Conservation (phyloP, 2,797 vertebrate genomes). For the Poecilia velifera region DNA sequence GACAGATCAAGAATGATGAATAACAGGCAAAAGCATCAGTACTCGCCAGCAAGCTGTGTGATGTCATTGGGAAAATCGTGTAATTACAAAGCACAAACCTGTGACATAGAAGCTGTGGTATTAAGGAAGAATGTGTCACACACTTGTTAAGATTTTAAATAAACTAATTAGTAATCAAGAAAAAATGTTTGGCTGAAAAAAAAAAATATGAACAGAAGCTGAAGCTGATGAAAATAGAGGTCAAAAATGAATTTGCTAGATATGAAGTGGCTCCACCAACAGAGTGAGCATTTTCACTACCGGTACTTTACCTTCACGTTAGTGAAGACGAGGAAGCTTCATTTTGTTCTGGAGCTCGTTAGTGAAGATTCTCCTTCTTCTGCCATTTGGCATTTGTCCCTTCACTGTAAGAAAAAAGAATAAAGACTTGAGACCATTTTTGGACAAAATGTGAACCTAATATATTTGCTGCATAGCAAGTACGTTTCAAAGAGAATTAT, state of each 20-base stretch:
- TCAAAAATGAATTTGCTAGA: not conserved
- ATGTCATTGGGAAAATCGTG: slow-evolving; percentile 81
- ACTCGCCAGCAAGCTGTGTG: slow-evolving; percentile 67
- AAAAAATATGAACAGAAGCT: slow-evolving; percentile 26
- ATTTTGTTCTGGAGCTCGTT: not conserved
- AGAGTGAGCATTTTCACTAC: slow-evolving; percentile 35
- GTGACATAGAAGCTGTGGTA: slow-evolving; percentile 72
- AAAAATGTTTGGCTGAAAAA: slow-evolving; percentile 49
- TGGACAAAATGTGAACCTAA: not conserved
- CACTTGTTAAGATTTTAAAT: slow-evolving; percentile 74
- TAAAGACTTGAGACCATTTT: not conserved
- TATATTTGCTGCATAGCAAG: not conserved
- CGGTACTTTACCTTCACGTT: slow-evolving; percentile 25
- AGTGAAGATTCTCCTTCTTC: not conserved
- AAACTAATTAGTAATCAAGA: slow-evolving; percentile 51
- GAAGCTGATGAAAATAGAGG: slow-evolving; percentile 26
- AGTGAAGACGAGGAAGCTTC: slow-evolving; percentile 38
- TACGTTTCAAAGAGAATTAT: not conserved
- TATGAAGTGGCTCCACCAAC: slow-evolving; percentile 10
- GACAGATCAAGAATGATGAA: slow-evolving; percentile 34
- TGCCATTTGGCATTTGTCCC: not conserved
- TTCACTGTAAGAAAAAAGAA: not conserved
- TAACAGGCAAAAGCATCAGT: slow-evolving; percentile 51
- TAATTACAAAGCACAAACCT: slow-evolving; percentile 69
- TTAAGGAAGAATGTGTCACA: slow-evolving; percentile 69